These are phyloP conservation scores for Megathymus violae DNA, from an alignment of 1,140 invertebrate species.

Conservation along the genomic window DNA sequence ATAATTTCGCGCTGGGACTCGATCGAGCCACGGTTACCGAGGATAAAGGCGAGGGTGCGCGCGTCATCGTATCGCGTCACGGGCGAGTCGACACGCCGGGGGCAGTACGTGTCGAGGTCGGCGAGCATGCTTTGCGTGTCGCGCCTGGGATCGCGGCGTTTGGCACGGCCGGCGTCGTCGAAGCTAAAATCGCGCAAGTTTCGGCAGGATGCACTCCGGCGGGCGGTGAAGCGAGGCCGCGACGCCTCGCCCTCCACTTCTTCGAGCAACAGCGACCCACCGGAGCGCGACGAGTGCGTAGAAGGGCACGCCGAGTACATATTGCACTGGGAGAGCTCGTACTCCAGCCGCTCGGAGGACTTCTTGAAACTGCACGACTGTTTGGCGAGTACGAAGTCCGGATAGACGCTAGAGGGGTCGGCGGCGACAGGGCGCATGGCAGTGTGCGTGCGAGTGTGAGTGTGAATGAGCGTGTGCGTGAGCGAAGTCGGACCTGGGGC, in stretches of 20 bases:
- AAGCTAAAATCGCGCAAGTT: slow-evolving; percentile 90
- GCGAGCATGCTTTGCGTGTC: slow-evolving; percentile 60
- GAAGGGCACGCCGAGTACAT: slow-evolving; percentile 82
- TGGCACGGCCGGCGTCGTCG: slow-evolving; percentile 87
- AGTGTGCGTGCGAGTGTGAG: slow-evolving; percentile 67
- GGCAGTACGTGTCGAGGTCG: slow-evolving; percentile 56
- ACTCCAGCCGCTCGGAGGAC: slow-evolving; percentile 83
- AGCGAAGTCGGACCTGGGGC: slow-evolving; percentile 70
- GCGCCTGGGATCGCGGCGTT: slow-evolving; percentile 64
- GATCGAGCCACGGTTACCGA: slow-evolving; percentile 79
- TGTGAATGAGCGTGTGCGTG: slow-evolving; percentile 63
- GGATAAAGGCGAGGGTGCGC: slow-evolving; percentile 74
- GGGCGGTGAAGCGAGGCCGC: slow-evolving; percentile 42
- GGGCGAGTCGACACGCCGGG: slow-evolving; percentile 87
- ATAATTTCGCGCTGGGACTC: slow-evolving; percentile 86
- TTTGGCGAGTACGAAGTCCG: slow-evolving; percentile 70
- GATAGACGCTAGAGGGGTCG: slow-evolving; percentile 65
- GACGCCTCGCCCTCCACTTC: slow-evolving; percentile 37
- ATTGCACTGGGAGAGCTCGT: slow-evolving; percentile 80
- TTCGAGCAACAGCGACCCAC: slow-evolving; percentile 60
- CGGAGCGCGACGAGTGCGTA: slow-evolving; percentile 65
- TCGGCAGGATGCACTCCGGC: slow-evolving; percentile 91
- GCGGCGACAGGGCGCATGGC: slow-evolving; percentile 64
- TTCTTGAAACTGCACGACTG: slow-evolving; percentile 68
- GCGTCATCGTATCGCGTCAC: slow-evolving; percentile 91